These are phyloP conservation scores for Jacana jacana DNA, from an alignment of 2,113 vertebrate species.

Conservation along the genomic window DNA sequence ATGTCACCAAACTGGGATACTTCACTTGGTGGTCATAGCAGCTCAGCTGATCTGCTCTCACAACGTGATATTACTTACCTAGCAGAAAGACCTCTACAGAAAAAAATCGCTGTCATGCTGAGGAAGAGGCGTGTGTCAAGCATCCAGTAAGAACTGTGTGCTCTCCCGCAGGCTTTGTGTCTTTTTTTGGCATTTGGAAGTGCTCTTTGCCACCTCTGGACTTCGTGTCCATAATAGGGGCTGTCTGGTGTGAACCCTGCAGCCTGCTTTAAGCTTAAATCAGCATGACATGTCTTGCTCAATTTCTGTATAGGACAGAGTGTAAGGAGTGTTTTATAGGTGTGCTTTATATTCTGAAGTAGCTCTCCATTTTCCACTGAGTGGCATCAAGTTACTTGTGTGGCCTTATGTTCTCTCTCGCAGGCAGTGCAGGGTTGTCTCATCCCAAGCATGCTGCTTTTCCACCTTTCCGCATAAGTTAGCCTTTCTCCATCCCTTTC, in stretches of 20 bases:
- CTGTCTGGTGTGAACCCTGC: neutral
- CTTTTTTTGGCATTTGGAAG: neutral
- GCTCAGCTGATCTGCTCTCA: neutral
- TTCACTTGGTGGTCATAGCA: neutral
- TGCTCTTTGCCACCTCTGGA: neutral
- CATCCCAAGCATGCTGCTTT: neutral
- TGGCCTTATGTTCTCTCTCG: neutral
- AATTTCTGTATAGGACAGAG: neutral
- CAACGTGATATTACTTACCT: neutral
- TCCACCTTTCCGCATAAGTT: fast-evolving
- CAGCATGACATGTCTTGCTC: neutral
- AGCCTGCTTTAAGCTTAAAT: neutral
- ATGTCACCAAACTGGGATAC: neutral
- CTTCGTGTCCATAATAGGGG: fast-evolving
- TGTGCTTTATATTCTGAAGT: neutral
- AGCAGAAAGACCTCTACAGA: neutral
- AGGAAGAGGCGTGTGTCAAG: neutral
- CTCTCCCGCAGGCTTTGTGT: neutral
- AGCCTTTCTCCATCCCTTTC: neutral
- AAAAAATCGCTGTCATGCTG: neutral
- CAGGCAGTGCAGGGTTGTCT: neutral
- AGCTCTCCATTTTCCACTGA: neutral
- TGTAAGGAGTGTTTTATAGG: neutral
- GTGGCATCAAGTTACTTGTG: neutral
- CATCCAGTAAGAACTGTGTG: neutral